phyloP scores from a whole-genome alignment of 2,113 vertebrate species.

The Amphilophus citrinellus region DNA sequence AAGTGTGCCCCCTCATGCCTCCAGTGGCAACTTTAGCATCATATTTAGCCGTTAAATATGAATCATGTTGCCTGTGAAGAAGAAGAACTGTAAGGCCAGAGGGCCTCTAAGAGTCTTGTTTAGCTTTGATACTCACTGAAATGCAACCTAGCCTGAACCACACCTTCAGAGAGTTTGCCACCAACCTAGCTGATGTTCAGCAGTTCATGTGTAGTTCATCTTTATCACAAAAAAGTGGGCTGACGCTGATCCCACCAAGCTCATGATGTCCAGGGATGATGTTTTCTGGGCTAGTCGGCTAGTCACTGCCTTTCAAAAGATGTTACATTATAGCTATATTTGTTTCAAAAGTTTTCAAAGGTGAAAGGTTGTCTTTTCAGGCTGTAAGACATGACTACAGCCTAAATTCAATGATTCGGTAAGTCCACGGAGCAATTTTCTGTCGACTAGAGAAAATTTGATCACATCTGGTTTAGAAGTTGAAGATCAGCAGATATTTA shows the following conservation, averaged over 20 bases:
- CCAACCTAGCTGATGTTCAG: neutral
- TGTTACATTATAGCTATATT: neutral
- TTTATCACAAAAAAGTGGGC: neutral
- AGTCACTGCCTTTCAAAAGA: neutral
- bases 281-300: neutral
- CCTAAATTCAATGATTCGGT: neutral
- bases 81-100: neutral
- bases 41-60: neutral
- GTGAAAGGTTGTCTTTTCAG: neutral
- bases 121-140: too few species aligned
- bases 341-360: neutral
- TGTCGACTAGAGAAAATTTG: neutral
- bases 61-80: neutral
- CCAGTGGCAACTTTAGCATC: neutral
- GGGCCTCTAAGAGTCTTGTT: too few species aligned
- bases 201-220: neutral
- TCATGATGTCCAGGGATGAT: neutral
- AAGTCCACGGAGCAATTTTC: neutral
- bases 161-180: neutral
- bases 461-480: neutral
- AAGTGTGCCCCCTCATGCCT: neutral
- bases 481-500: too few species aligned
- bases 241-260: neutral
- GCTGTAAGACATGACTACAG: neutral
- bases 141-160: too few species aligned